Base-by-base conservation (phyloP, 64 coral and sea anemone genomes). In the Acropora yongei region DNA sequence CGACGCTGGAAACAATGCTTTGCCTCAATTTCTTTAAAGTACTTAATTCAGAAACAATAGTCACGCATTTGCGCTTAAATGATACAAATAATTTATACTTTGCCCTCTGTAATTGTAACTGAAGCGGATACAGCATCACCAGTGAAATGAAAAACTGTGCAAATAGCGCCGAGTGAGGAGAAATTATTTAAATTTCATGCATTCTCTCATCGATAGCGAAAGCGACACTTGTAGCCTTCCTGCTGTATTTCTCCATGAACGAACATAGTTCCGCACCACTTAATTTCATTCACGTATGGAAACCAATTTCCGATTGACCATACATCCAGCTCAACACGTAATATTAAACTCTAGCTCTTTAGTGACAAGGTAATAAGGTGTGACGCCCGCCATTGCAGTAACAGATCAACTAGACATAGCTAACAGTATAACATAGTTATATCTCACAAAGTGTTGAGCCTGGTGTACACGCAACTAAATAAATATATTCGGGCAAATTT, bases 131-230 rank as follows among this genome's bases (percentile, higher is more conserved):
- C 20, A 2, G 68, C 17, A 39, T 71, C 3, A 71, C 17, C 20
- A 39, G 68, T 71, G 68, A 39, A 8, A 71, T 39, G 13, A 71
- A 40, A 20, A 71, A 19, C 10, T 63, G 5, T 10, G 11, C 60
- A 12, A 63, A 55, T 5, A 9, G 8, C 11, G 13, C 8, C 74
- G 43, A 44, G 74, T 76, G 14, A 48, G 2, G 44, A 48, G 8
- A 78, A 78, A 78, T 78, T 17, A 2, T 3, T 30, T 2, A 85
- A n/a, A 18, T 14, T 17, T 49, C 10, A 45, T 4, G 82, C 8
- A 72, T 71, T 85, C 82, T 85, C 68, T 85, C 61, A 47, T 71
- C 46, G 82, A 85, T 45, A 85, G 82, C 63, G 18, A 47, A 20
- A 30, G 4, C 50, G 16, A 47, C n/a, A n/a, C 66, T 71, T 17